phyloP scores from a whole-genome alignment of 2,797 vertebrate genomes.

The Vireo griseus region DNA sequence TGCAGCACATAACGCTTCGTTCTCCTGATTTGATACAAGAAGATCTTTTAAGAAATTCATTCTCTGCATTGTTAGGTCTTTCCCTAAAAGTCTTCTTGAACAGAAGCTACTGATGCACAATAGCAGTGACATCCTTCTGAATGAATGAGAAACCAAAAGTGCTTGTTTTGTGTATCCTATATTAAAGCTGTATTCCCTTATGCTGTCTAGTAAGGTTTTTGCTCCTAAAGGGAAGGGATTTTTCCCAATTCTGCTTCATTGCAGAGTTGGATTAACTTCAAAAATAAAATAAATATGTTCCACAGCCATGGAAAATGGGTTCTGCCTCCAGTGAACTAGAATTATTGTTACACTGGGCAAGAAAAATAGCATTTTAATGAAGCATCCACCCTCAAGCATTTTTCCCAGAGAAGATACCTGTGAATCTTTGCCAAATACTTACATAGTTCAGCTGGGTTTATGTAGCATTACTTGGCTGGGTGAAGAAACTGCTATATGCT shows the following conservation, averaged over 20 bases:
- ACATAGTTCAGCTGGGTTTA: not conserved
- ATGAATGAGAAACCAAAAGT: not conserved
- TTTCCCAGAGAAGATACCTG: not conserved
- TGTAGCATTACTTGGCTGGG: not conserved
- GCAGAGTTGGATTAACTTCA: not conserved
- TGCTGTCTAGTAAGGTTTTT: not conserved
- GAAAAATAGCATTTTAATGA: slow-evolving; percentile 26
- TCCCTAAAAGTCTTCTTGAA: not conserved
- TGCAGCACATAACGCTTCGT: not conserved
- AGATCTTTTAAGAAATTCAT: not conserved
- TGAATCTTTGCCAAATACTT: not conserved
- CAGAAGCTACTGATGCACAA: not conserved
- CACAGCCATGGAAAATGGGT: not conserved
- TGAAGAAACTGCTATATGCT: not conserved
- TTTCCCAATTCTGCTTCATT: not conserved
- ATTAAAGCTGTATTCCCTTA: not conserved
- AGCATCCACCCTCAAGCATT: not conserved
- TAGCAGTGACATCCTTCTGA: not conserved
- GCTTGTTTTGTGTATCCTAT: not conserved
- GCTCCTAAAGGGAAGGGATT: not conserved
- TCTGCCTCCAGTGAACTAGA: not conserved
- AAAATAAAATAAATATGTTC: slow-evolving; percentile 14
- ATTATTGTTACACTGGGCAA: not conserved
- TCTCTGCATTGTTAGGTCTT: not conserved
- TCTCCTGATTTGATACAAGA: not conserved